These are phyloP conservation scores for Tiliacea aurago DNA, from an alignment of 2,888 invertebrate genomes.

Conservation along the genomic window DNA sequence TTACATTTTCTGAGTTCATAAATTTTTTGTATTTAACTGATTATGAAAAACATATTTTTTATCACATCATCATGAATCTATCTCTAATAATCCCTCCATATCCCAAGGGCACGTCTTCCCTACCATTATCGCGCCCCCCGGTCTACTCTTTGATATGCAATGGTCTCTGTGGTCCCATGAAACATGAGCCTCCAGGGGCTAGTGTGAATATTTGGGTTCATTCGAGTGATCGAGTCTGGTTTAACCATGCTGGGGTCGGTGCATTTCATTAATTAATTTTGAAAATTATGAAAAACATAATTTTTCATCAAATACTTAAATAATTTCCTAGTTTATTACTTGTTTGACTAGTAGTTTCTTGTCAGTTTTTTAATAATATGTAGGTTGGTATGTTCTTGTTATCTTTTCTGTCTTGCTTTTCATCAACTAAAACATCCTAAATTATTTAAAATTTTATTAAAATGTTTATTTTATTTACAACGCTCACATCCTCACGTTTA, in stretches of 20 bases:
- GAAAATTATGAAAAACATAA: not conserved
- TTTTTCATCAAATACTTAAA: not conserved
- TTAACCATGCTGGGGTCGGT: too few relatives aligned
- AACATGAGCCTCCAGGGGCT: too few relatives aligned
- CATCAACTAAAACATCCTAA: conserved; percentile 20
- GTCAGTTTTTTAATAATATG: not conserved
- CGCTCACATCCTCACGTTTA: conserved; percentile 23
- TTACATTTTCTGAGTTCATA: conserved; percentile 1
- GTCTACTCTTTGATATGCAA: too few relatives aligned
- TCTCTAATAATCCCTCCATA: too few relatives aligned
- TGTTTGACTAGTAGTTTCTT: not conserved
- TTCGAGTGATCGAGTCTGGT: too few relatives aligned
- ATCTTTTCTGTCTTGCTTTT: not conserved
- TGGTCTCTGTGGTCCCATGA: too few relatives aligned
- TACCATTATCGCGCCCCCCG: too few relatives aligned
- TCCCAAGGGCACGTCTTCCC: too few relatives aligned
- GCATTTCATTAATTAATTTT: too few relatives aligned
- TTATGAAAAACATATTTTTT: not conserved
- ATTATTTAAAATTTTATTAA: conserved; percentile 39
- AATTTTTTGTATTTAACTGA: not conserved
- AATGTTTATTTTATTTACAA: conserved; percentile 39
- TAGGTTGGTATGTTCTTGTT: not conserved
- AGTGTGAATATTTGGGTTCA: too few relatives aligned
- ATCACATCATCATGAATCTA: not conserved
- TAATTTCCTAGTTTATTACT: not conserved